Base-by-base conservation (phyloP, 2,888 invertebrate species). In the Abrostola tripartita region DNA sequence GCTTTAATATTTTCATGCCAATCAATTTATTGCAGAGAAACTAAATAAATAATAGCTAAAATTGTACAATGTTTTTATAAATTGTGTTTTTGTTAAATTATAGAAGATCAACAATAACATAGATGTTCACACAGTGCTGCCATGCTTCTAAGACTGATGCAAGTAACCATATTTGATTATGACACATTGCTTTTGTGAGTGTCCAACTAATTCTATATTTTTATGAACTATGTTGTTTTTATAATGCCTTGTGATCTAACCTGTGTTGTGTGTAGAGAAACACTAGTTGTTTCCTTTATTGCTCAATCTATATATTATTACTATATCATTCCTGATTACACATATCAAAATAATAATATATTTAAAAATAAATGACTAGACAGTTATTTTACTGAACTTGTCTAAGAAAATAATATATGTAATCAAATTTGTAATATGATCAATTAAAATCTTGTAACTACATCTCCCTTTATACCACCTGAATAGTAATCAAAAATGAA, bases 71-170 rank as follows among this genome's bases (percentile, higher is more conserved):
- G 68, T 57, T 65, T 50, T 61, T 74, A 53, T 51, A 52, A 68
- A 74, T 58, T 76, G 41, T 81, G 60, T 88, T 92, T 89, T 92
- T n/a, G n/a, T n/a, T 91, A 89, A 86, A 78, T 94, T 94, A 85
- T 94, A 94, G 94, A 94, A 92, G 93, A 92, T 80, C 94, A 94
- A 90, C 94, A 94, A 86, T 94, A 93, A 90, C 85, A 85, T 88
- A 82, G 86, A 87, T 88, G 90, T 84, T 86, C 86, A 85, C 83
- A 77, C 85, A 83, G 85, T 83, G 83, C 85, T 86, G 79, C 86
- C 88, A 91, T 90, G 90, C 92, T 91, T 85, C 93, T 92, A 89
- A 92, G 89, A 91, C 87, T 93, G 92, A 94, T 89, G 93, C 94
- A 94, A 94, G 94, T 94, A 94, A 93, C 88, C 85, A 62, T 81